Percentiles rank a stretch among this genome's conserved stretches.
Conservation (phyloP, 1,140 invertebrate genomes). For the Lineus longissimus region DNA sequence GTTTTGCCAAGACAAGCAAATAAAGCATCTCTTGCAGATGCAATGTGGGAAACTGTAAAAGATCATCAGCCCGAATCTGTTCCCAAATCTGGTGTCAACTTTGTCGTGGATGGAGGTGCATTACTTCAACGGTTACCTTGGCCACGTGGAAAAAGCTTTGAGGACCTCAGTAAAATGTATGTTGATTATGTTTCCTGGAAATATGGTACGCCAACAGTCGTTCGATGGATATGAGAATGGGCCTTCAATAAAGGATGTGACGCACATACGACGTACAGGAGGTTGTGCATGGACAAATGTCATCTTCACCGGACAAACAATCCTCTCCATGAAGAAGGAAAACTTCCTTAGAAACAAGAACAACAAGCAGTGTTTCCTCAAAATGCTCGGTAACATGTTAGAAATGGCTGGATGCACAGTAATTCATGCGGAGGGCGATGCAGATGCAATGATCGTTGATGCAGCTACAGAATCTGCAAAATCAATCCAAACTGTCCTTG, state of each 20-base stretch:
- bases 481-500: neutral
- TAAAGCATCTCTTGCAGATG: no score
- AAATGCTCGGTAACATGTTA: no score
- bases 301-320: neutral
- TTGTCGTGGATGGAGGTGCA: no score
- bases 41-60: no score
- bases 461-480: neutral
- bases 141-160: neutral
- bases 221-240: neutral
- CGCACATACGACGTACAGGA: no score
- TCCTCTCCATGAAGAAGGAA: neutral
- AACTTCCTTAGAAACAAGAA: neutral
- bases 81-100: no score
- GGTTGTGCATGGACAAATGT: neutral
- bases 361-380: no score
- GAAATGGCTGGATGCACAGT: neutral
- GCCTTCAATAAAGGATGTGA: no score
- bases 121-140: neutral
- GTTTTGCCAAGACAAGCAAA: no score
- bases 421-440: neutral
- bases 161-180: neutral
- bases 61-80: no score
- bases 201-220: neutral
- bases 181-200: neutral
- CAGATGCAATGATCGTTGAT: no score